phyloP scores from a whole-genome alignment of 2,113 vertebrate genomes.

The Gnathonemus echidnorhynchus region DNA sequence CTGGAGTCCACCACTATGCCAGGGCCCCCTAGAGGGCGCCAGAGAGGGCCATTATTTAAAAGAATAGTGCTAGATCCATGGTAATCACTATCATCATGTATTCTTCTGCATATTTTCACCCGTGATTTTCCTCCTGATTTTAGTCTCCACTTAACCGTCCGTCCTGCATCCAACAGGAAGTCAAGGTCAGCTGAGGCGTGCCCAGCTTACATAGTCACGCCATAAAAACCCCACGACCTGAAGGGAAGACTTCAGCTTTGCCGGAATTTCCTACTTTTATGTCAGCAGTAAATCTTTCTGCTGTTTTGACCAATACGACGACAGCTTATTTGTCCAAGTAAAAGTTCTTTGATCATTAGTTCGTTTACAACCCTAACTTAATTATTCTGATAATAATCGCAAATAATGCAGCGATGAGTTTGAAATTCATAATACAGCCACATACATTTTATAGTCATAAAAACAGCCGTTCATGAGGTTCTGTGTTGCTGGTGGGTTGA shows the following conservation, averaged over 20 bases:
- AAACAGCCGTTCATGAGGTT: neutral
- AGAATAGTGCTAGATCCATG: neutral
- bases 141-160: neutral
- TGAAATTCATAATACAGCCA: neutral
- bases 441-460: neutral
- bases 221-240: neutral
- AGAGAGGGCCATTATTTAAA: constrained; percentile 15
- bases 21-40: constrained; percentile 12
- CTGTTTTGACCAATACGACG: neutral
- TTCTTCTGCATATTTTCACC: neutral
- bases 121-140: neutral
- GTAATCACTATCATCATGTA: neutral
- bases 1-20: constrained; percentile 9
- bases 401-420: neutral
- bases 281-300: neutral
- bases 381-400: neutral
- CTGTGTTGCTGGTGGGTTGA: neutral
- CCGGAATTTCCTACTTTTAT: neutral
- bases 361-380: neutral
- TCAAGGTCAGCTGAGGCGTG: neutral
- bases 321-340: neutral
- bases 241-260: neutral
- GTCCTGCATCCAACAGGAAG: neutral
- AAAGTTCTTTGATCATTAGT: neutral
- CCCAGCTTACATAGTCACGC: neutral